Evolutionary conservation across 2,113 vertebrate species (phyloP).

Genomic region (Deroptyus accipitrinus): DNA sequence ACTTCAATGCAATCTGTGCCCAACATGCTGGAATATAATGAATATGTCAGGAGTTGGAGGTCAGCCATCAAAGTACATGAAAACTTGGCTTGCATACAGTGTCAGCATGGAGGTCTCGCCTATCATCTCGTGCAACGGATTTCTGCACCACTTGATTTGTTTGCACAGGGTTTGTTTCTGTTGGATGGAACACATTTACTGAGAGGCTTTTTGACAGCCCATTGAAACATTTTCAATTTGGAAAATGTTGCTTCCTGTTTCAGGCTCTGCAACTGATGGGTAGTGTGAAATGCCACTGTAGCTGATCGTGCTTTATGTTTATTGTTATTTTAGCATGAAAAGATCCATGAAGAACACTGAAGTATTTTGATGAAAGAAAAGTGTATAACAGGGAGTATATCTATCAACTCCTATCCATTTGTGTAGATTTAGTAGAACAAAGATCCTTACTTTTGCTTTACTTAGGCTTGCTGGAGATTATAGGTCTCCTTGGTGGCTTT

Average conservation of each 20-base stretch:
- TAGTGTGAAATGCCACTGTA: conserved; percentile 67
- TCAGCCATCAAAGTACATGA: conserved; percentile 89
- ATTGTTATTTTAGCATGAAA: conserved; percentile 63
- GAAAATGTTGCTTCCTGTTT: conserved; percentile 77
- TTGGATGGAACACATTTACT: conserved; percentile 79
- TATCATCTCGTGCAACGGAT: conserved; percentile 82
- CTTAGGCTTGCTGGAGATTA: not conserved
- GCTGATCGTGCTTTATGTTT: conserved; percentile 54
- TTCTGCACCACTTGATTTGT: conserved; percentile 86
- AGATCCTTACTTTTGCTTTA: not conserved
- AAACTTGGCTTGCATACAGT: conserved; percentile 82
- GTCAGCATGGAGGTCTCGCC: conserved; percentile 79
- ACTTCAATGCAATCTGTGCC: conserved; percentile 80
- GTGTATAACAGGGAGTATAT: not conserved
- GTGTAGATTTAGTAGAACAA: not conserved
- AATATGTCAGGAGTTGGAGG: conserved; percentile 88
- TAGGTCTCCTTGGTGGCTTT: not conserved
- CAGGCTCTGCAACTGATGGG: conserved; percentile 66
- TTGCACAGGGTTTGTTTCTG: conserved; percentile 85
- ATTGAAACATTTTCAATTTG: conserved; percentile 82
- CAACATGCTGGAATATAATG: conserved; percentile 87
- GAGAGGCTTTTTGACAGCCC: conserved; percentile 83
- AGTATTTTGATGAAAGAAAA: conserved; percentile 60
- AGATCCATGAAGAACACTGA: conserved; percentile 18
- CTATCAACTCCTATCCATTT: not conserved